phyloP scores from a whole-genome alignment of 2,888 invertebrate genomes.

The Nephrotoma guestfalica region DNA sequence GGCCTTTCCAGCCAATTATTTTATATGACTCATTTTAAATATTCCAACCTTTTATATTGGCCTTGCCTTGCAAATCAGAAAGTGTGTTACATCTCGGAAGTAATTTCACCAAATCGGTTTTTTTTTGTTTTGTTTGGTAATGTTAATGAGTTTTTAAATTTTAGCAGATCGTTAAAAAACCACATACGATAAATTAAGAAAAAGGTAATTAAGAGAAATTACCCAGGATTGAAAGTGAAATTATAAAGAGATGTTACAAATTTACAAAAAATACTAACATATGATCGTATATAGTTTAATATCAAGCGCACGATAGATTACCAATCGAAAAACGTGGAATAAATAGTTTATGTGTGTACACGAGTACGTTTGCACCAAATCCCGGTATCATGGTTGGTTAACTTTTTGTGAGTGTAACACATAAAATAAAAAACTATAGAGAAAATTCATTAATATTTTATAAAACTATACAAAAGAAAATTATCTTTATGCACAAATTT shows the following conservation, averaged over 20 bases:
- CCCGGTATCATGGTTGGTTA: neutral
- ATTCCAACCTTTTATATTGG: neutral
- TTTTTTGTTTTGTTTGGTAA: neutral
- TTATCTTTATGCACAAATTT: neutral
- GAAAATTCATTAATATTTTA: neutral
- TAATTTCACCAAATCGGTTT: neutral
- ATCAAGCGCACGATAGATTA: neutral
- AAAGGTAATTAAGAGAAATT: neutral
- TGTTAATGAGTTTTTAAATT: neutral
- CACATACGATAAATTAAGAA: neutral
- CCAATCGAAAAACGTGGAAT: neutral
- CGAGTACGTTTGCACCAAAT: neutral
- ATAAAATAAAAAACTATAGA: neutral
- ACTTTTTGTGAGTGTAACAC: neutral
- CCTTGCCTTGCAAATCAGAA: neutral
- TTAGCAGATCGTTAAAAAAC: neutral
- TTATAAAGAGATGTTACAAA: neutral
- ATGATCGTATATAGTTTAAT: neutral
- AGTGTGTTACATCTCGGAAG: neutral
- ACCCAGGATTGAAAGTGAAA: neutral
- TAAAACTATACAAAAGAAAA: neutral
- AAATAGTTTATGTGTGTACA: neutral
- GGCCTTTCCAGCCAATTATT: neutral
- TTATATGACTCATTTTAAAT: neutral
- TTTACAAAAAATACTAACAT: neutral